Base-by-base conservation (phyloP, 1,140 invertebrate species). In the Heliconius melpomene region DNA sequence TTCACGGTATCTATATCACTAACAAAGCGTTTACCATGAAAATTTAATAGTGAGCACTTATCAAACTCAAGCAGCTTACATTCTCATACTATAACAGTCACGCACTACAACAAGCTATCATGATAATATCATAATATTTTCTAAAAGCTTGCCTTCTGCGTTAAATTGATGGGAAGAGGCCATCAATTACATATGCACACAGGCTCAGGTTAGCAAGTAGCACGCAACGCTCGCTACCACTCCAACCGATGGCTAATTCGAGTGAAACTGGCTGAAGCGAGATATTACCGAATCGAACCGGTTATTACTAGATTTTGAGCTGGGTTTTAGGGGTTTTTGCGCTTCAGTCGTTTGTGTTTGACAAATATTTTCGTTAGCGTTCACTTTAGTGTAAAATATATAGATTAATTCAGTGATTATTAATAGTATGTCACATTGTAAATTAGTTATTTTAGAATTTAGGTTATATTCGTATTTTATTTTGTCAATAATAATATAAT, bases 141-240 rank as follows among this genome's bases (percentile, higher is more conserved):
- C 60, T 66, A 26, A 66, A 29, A 77, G 82, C 81, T 78, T 84
- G 76, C 82, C 79, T 85, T 79, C 83, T 79, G 79, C 74, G 85
- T 86, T 86, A 89, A 91, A 91, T 90, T 90, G 89, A 87, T 85
- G 87, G 86, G 85, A 87, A 89, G 85, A 79, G 86, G 84, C 82
- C 83, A 86, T 87, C 88, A 87, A 91, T 90, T 90, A 91, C 86
- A 86, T 88, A 90, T 90, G 87, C 88, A 88, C 88, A 90, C 84
- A 87, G 85, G 84, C 83, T 80, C 78, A 38, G 71, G 71, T 40
- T 72, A 72, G 79, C 81, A 83, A 82, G 78, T 81, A 74, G 83
- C 86, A 90, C 86, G 88, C 86, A 87, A 87, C 84, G 82, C 78
- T 86, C 81, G 82, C 83, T 83, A 81, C 82, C 83, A 81, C 86